Base-by-base conservation (phyloP, 2,888 invertebrate genomes). In the Drosophila acutilabella region DNA sequence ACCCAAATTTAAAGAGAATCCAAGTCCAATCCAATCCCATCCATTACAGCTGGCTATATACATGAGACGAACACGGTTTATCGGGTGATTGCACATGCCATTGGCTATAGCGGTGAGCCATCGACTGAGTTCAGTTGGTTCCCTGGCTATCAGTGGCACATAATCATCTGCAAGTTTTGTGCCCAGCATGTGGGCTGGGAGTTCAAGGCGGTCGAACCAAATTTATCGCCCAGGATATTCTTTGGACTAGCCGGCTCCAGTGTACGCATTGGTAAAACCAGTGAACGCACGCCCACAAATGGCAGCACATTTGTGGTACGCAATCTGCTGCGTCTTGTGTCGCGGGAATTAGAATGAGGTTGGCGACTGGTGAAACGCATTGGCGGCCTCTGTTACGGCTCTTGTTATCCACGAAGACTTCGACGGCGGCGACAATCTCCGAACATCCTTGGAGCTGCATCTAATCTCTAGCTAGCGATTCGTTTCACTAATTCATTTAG, bases 91-190 rank as follows among this genome's bases (percentile, higher is more conserved):
- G 91, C 93, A 18, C 93, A 94, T 71, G 92, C 94, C 16, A 87
- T 92, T 41, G 91, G 95, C 14, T 92, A 93, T 33, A 91, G 89
- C 48, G 92, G 93, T 0, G 93, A 93, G 50, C 94, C 96, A 1
- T 95, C 95, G 1, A 94, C 94, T n/a, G 94, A 96, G 79, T 96
- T 95, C 88, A 96, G 95, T 73, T 97, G 97, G 97, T 97, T 97
- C 91, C 97, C 97, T 6, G 97, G 96, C 26, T 97, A 97, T 90
- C 95, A 95, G 5, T 97, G 97, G 97, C 96, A 95, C 33, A 95
- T 96, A 57, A 94, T 95, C 38, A 93, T 94, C 65, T 97, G 97
- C 89, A 92, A 92, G 56, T 90, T 92, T 20, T 97, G 97, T 90
- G 90, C 92, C 45, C 93, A 92, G 47, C 97, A 97, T 90, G 93